These are phyloP conservation scores for Melinopterus prodromus DNA, from an alignment of 2,888 invertebrate genomes.

Conservation along the genomic window DNA sequence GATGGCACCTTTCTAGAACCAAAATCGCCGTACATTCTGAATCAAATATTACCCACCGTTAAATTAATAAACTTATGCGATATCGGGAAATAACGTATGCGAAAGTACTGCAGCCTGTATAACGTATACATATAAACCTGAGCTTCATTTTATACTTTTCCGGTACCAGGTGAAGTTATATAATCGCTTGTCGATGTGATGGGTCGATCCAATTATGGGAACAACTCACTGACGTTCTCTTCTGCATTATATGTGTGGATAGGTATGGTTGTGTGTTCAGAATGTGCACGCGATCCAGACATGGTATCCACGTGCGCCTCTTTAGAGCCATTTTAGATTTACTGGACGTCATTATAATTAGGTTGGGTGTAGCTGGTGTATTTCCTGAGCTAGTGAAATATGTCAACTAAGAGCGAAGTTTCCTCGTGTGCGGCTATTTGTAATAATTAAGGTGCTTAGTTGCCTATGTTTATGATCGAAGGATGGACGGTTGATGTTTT, in stretches of 20 bases:
- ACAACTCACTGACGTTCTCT: background rate
- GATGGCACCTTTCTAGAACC: background rate
- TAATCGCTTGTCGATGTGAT: background rate
- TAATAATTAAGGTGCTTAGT: background rate
- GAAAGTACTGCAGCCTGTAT: background rate
- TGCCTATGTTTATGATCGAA: background rate
- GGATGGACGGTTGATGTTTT: too few relatives aligned
- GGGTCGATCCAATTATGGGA: background rate
- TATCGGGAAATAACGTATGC: background rate
- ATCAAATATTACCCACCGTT: background rate
- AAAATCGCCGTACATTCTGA: background rate
- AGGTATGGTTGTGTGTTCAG: background rate
- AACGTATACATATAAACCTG: background rate
- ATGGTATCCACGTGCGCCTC: background rate
- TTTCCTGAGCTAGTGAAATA: background rate
- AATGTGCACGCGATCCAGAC: background rate
- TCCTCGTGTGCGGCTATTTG: background rate
- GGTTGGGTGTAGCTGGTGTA: background rate
- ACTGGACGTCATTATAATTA: background rate
- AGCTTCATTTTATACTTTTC: background rate
- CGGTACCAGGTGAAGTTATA: background rate
- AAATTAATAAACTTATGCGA: background rate
- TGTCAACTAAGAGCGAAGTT: background rate
- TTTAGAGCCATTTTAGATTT: background rate
- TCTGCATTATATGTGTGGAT: background rate